These are phyloP conservation scores for Lasioglossum morio DNA, from an alignment of 2,888 invertebrate species.

Conservation along the genomic window DNA sequence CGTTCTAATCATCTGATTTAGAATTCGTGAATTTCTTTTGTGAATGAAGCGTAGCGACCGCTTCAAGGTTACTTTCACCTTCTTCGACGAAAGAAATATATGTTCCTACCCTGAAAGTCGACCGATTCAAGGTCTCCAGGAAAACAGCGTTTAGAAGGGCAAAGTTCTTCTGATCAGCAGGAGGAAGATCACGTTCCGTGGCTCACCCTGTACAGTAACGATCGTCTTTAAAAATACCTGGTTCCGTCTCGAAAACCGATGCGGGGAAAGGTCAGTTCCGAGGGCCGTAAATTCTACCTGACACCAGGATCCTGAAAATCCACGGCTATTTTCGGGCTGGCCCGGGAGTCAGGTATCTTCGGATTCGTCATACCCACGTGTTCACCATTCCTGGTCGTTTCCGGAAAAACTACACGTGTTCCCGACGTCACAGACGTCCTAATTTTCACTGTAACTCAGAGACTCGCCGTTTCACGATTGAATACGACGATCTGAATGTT, in stretches of 20 bases:
- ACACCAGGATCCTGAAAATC: conserved; percentile 19
- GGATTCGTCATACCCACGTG: conserved; percentile 40
- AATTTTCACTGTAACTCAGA: no score
- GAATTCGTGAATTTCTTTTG: conserved; percentile 2
- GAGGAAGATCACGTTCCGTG: background rate
- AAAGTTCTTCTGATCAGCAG: background rate
- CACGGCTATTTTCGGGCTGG: conserved; percentile 33
- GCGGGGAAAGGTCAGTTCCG: conserved; percentile 59
- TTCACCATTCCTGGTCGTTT: conserved; percentile 6
- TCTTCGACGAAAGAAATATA: conserved; percentile 22
- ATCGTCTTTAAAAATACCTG: conserved; percentile 13
- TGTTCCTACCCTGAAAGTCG: conserved; percentile 20
- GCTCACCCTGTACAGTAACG: background rate
- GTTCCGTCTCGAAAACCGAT: background rate
- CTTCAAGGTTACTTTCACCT: conserved; percentile 39
- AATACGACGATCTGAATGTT: background rate
- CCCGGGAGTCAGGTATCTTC: conserved; percentile 28
- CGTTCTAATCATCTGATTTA: background rate
- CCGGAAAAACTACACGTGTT: background rate
- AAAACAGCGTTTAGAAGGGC: conserved; percentile 16
- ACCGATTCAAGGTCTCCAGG: conserved; percentile 18
- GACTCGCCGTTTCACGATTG: no score
- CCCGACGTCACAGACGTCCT: background rate
- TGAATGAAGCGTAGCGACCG: conserved; percentile 24
- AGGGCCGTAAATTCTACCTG: conserved; percentile 50